A percentile compares a stretch with the other conserved stretches of the same genome.
These are phyloP conservation scores for Xylocopa sonorina DNA, from an alignment of 1,140 invertebrate species.

Conservation along the genomic window DNA sequence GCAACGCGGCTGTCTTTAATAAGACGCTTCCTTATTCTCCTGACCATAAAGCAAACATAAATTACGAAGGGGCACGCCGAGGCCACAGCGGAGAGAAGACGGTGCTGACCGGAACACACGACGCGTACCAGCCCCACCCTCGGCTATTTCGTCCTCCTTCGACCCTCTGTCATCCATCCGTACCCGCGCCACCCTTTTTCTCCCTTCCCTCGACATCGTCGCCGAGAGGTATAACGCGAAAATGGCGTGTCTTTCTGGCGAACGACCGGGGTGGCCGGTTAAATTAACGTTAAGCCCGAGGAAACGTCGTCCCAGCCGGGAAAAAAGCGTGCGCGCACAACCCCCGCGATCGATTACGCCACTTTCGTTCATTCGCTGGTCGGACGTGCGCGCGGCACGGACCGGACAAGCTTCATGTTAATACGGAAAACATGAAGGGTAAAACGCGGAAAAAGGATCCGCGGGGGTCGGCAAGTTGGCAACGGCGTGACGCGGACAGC, in stretches of 20 bases:
- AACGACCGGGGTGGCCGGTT: slow-evolving; percentile 58
- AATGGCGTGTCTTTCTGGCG: slow-evolving; percentile 54
- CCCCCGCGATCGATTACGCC: slow-evolving; percentile 26
- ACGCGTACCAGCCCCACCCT: slow-evolving; percentile 59
- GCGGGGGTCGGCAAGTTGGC: neutral
- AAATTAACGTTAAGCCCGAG: slow-evolving; percentile 47
- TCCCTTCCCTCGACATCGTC: slow-evolving; percentile 26
- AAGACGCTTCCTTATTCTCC: slow-evolving; percentile 78
- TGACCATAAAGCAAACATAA: slow-evolving; percentile 77
- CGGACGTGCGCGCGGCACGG: no score
- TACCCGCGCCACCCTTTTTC: slow-evolving; percentile 22
- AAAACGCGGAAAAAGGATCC: neutral
- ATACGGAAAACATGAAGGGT: slow-evolving; percentile 1
- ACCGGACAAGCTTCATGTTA: no score
- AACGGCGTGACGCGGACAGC: neutral
- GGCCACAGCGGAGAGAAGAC: slow-evolving; percentile 54
- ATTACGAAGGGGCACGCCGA: slow-evolving; percentile 71
- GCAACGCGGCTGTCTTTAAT: slow-evolving; percentile 73
- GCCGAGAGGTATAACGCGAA: slow-evolving; percentile 49
- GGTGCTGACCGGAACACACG: slow-evolving; percentile 66
- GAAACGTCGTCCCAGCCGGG: slow-evolving; percentile 36
- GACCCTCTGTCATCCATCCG: neutral
- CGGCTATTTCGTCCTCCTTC: neutral
- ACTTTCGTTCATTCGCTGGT: neutral
- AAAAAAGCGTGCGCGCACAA: slow-evolving; percentile 19